A percentile compares a stretch with the other conserved stretches of the same genome.
Conservation (phyloP, 2,113 vertebrate species). For the Carlito syrichta region DNA sequence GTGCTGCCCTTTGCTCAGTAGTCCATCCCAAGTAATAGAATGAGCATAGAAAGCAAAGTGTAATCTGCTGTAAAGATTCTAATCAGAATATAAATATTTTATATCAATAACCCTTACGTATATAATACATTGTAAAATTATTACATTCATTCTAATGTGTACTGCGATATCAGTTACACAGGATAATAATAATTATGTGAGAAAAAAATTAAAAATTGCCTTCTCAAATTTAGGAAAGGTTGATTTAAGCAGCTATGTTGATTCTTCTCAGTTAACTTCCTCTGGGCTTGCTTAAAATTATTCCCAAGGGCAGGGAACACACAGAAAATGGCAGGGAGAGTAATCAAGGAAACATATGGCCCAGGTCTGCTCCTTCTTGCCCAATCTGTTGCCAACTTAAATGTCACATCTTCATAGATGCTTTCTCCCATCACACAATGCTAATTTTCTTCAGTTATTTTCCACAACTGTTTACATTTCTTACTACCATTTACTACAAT, state of each 20-base stretch:
- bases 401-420: background rate
- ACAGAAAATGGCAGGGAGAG: background rate
- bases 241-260: background rate
- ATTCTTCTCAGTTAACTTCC: background rate
- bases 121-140: background rate
- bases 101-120: background rate
- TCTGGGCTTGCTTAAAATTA: background rate
- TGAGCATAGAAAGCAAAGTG: background rate
- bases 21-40: background rate
- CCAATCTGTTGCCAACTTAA: background rate
- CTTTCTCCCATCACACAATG: background rate
- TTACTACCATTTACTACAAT: background rate
- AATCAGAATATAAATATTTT: background rate
- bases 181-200: background rate
- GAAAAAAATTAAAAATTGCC: background rate
- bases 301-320: background rate
- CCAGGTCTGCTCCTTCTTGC: background rate
- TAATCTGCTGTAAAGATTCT: background rate
- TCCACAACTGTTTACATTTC: background rate
- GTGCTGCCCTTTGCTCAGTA: background rate
- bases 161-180: background rate
- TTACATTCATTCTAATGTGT: background rate
- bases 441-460: background rate
- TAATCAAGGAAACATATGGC: background rate
- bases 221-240: background rate